Evolutionary conservation across 2,797 vertebrate species (phyloP).

Genomic region (Tangara arthus): DNA sequence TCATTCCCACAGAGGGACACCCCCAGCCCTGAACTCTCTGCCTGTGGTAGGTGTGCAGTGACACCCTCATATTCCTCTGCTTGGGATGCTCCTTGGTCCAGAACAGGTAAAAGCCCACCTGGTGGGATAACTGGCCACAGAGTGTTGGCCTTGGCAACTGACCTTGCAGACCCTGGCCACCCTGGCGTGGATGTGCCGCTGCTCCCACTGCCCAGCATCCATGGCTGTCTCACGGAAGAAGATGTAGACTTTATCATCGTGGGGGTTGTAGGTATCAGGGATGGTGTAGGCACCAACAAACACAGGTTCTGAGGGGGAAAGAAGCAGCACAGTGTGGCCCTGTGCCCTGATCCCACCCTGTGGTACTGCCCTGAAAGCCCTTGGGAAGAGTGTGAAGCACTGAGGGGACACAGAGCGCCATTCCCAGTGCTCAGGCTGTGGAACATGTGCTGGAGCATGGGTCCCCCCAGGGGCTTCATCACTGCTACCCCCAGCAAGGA

Average conservation of each 20-base stretch:
- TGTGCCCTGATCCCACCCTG: background rate
- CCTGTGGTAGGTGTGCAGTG: background rate
- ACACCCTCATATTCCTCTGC: background rate
- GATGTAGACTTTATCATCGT: conserved; percentile 81
- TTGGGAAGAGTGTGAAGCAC: rapidly evolving
- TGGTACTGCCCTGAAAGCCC: background rate
- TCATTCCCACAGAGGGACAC: background rate
- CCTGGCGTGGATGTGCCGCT: conserved; percentile 77
- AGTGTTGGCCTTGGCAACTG: background rate
- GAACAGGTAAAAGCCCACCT: background rate
- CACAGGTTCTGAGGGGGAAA: conserved; percentile 73
- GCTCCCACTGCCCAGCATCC: conserved; percentile 84
- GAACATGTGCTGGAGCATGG: rapidly evolving
- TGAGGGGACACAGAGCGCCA: no score
- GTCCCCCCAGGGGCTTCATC: background rate
- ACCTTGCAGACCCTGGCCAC: conserved; percentile 91
- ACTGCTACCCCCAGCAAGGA: background rate
- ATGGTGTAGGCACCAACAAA: conserved; percentile 81
- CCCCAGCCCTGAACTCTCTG: background rate
- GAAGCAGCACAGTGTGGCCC: background rate
- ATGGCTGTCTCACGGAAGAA: conserved; percentile 84
- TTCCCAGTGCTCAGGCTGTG: background rate
- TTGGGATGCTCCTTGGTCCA: background rate
- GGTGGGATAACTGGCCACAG: rapidly evolving
- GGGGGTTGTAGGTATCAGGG: conserved; percentile 83